These are phyloP conservation scores for Danaus melanippus DNA, from an alignment of 1,140 invertebrate genomes.

Conservation along the genomic window DNA sequence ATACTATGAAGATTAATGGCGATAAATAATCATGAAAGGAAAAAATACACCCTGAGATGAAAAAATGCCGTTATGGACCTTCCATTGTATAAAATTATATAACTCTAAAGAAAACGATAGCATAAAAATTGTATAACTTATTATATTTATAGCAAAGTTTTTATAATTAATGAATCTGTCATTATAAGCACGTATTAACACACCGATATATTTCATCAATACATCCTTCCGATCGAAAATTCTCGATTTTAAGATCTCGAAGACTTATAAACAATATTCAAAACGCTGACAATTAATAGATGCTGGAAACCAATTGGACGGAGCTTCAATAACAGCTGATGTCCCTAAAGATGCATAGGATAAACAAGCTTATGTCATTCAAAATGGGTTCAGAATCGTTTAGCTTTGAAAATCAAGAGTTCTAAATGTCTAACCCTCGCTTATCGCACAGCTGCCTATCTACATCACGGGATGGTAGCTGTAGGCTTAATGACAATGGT, in stretches of 20 bases:
- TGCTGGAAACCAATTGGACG: conserved; percentile 36
- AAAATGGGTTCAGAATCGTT: conserved; percentile 26
- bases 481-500: conserved; percentile 52
- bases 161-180: too few species aligned
- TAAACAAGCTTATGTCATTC: conserved; percentile 22
- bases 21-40: too few species aligned
- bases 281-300: conserved; percentile 46
- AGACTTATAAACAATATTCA: conserved; percentile 33
- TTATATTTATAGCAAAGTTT: too few species aligned
- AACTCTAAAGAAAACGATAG: too few species aligned
- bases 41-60: too few species aligned
- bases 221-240: too few species aligned
- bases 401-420: conserved; percentile 9
- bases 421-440: conserved; percentile 37
- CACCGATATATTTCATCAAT: too few species aligned
- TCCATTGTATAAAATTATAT: too few species aligned
- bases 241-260: not conserved
- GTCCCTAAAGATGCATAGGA: conserved; percentile 12
- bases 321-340: conserved; percentile 25
- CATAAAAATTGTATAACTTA: too few species aligned
- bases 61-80: too few species aligned
- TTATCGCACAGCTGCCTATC: conserved; percentile 42
- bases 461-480: conserved; percentile 35
- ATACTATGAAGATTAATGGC: too few species aligned
- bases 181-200: too few species aligned